Percentiles rank a stretch among this genome's conserved stretches.
Conservation (phyloP, 2,888 invertebrate genomes). For the Caenorhabditis imperialis region DNA sequence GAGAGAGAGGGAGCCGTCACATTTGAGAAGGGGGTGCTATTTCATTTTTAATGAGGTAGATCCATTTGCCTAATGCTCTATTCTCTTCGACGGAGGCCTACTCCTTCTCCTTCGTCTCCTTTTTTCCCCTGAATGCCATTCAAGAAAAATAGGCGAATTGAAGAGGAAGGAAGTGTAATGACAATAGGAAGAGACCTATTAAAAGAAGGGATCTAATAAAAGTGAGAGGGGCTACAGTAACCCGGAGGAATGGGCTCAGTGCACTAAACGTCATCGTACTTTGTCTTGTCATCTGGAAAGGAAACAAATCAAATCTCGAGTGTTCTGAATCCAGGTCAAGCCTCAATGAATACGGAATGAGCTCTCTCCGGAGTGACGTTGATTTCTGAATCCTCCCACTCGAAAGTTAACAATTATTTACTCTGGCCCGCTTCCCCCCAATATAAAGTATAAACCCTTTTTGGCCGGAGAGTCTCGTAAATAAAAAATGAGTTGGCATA, state of each 20-base stretch:
- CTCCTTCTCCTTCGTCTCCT: slow-evolving; percentile 6
- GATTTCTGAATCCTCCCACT: slow-evolving; percentile 28
- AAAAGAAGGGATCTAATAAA: not conserved
- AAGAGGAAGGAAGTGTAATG: slow-evolving; percentile 28
- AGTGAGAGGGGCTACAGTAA: too few species aligned
- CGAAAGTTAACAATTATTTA: slow-evolving; percentile 21
- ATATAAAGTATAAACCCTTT: slow-evolving; percentile 14
- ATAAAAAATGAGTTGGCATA: slow-evolving; percentile 36
- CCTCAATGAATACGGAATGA: slow-evolving; percentile 28
- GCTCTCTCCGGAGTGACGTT: slow-evolving; percentile 6
- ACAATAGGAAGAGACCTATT: slow-evolving; percentile 19
- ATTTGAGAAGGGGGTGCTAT: not conserved
- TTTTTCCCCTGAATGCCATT: not conserved
- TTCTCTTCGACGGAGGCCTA: too few species aligned
- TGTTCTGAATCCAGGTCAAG: too few species aligned
- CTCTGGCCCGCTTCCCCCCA: not conserved
- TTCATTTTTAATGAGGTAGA: slow-evolving; percentile 38
- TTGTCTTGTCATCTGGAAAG: too few species aligned
- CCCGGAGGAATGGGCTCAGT: too few species aligned
- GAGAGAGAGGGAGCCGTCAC: not conserved
- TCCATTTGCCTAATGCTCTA: slow-evolving; percentile 12
- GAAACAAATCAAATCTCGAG: too few species aligned
- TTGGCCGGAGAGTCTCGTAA: slow-evolving; percentile 17
- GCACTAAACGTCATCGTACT: too few species aligned
- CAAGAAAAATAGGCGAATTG: not conserved